Evolutionary conservation across 2,797 vertebrate species (phyloP), one percentile per base, ranked within the genome.

Genomic region (Helarctos malayanus): DNA sequence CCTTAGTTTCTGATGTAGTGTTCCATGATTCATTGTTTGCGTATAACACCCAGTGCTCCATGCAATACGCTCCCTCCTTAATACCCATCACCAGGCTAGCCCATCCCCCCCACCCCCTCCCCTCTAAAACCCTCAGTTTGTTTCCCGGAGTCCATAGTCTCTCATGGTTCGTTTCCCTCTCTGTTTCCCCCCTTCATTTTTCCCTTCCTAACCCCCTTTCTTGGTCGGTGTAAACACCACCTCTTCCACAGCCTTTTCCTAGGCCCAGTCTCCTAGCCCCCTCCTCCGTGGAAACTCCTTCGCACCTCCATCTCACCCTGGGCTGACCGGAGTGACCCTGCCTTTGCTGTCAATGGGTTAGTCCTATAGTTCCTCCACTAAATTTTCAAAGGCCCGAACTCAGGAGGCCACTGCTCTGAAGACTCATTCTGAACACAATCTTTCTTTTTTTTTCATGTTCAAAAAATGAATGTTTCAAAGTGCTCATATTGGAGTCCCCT

Each of bases 401-500:
- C 59, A 76, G 45, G 4, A 35, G 45, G 15, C 68, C 71, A 19
- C 61, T 45, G 19, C 29, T 92, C 35, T 76, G 14, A 73, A 89
- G 47, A 89, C 81, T 63, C 29, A 89, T 14, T 86, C 61, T 47
- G 23, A 90, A 32, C 7, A 57, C 76, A 84, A 21, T 69, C 38
- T 92, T 59, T 11, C 35, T 75, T 25, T 69, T 94, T 88, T 54
- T 61, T 65, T n/a, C 59, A 61, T 90, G 83, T 89, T 68, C 73
- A 57, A 21, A 82, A 89, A 89, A 59, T 47, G 52, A 89, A 82
- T 92, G 52, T 68, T 89, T 83, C n/a, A 73, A 90, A 78, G n/a
- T 61, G 11, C 56, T 94, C 29, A 25, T 49, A 79, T 78, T n/a
- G 69, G 57, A 85, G 12, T 29, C 32, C 21, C 49, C 16, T 79